Percentiles rank a stretch among this genome's conserved stretches.
Evolutionary conservation across 2,797 vertebrate genomes (phyloP).

Genomic region (Netta rufina): DNA sequence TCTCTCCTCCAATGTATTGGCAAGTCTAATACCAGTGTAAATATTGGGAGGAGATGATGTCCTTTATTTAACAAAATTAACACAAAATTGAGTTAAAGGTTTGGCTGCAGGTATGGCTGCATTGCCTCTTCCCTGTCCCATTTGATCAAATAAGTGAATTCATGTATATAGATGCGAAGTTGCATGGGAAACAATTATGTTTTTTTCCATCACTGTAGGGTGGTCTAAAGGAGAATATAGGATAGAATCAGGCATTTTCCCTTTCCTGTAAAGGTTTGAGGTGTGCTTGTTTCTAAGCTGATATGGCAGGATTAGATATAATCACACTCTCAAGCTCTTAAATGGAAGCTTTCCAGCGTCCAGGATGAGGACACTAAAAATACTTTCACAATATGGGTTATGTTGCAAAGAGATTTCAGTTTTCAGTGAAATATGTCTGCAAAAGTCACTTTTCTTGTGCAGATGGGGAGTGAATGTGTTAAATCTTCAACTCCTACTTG

Average conservation of each 20-base stretch:
- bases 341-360: not conserved
- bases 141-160: not conserved
- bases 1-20: not conserved
- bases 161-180: not conserved
- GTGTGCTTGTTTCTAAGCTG: not conserved
- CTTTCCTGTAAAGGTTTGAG: not conserved
- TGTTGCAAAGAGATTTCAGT: not conserved
- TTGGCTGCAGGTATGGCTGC: not conserved
- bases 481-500: not conserved
- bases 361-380: not conserved
- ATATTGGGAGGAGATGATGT: not conserved
- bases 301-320: not conserved
- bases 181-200: not conserved
- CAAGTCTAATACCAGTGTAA: not conserved
- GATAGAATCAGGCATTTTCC: not conserved
- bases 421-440: not conserved
- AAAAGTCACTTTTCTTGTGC: not conserved
- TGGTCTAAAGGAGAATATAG: not conserved
- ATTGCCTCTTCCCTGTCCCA: not conserved
- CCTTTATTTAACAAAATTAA: not conserved
- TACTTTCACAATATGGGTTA: not conserved
- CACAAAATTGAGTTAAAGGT: not conserved
- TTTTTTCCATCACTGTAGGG: not conserved
- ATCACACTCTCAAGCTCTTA: not conserved
- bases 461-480: not conserved